Evolutionary conservation across 2,888 invertebrate species (phyloP), one percentile per base, ranked within the genome.

Genomic region (Polydrusus cervinus): DNA sequence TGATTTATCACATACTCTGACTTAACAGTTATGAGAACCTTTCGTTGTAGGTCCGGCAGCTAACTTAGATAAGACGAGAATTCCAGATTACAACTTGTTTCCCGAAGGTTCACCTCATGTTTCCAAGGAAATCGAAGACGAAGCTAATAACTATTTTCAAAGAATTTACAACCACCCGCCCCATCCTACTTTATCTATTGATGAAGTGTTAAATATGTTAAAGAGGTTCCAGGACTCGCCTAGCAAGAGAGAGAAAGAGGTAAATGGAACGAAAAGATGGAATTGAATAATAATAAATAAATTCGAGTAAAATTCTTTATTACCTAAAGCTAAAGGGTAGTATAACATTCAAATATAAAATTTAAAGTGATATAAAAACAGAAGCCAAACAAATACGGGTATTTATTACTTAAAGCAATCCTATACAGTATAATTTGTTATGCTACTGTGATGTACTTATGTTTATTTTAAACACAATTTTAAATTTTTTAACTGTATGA

Each of bases 131-230:
- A 95, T 99, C 51, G 99, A 99, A 87, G 98, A 99, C 85, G 99
- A 99, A 89, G 99, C 99, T 0, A 99, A 99, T 86, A 94, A 97
- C 67, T 99, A 99, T 85, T 99, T 99, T 87, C 98, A 99, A 88
- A 91, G 97, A 79, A 99, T 99, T 83, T 99, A 99, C 89, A 98
- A 98, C 87, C 96, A 98, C 87, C 96, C 97, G n/a, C 96, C 97
- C 10, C 95, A 96, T 88, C 95, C 96, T 0, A 96, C 96, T 1
- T 89, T 97, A 72, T 95, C 97, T 0, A 98, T 98, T 74, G 97
- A 98, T 83, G 98, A 98, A 86, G 97, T 99, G 0, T 89, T 99
- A 2, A 97, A 97, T 64, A 97, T 98, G 94, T 87, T 99, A 75
- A 98, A 98, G 85, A 93, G 94, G 81, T 99, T 99, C 86, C 97